Conservation (phyloP, 2,113 vertebrate genomes). For the Onychostruthus taczanowskii region DNA sequence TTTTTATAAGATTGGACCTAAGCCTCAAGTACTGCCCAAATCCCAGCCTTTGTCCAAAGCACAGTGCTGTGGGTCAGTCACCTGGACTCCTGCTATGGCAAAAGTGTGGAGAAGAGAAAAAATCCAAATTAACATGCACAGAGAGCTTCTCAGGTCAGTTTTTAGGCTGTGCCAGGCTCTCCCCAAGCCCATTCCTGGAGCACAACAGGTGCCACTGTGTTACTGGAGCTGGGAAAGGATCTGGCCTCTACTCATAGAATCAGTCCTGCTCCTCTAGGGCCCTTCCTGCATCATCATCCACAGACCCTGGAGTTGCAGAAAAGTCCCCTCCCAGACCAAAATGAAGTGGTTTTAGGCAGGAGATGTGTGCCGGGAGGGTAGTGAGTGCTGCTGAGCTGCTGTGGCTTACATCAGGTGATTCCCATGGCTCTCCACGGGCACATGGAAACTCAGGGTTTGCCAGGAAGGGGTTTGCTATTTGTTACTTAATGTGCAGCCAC, state of each 20-base stretch:
- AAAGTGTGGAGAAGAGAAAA: background rate
- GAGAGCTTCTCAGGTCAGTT: background rate
- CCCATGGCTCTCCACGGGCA: background rate
- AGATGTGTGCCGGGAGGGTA: background rate
- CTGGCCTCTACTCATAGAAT: background rate
- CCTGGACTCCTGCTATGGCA: background rate
- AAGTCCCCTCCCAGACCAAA: background rate
- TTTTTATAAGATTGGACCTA: background rate
- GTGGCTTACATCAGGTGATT: background rate
- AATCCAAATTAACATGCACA: background rate
- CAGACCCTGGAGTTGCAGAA: fast-evolving
- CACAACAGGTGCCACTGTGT: background rate
- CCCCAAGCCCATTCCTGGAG: background rate
- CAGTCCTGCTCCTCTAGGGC: background rate
- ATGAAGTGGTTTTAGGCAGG: background rate
- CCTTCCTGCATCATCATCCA: background rate
- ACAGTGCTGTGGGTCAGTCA: background rate
- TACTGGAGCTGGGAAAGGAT: background rate
- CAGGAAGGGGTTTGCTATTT: background rate
- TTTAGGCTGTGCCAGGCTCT: background rate
- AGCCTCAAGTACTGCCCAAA: fast-evolving
- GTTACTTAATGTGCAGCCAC: background rate
- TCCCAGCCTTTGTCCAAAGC: background rate
- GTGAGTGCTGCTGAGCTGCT: background rate
- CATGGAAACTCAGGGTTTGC: fast-evolving